Evolutionary conservation across 2,888 invertebrate species (phyloP).

Genomic region (Hydrotaea diabolus): DNA sequence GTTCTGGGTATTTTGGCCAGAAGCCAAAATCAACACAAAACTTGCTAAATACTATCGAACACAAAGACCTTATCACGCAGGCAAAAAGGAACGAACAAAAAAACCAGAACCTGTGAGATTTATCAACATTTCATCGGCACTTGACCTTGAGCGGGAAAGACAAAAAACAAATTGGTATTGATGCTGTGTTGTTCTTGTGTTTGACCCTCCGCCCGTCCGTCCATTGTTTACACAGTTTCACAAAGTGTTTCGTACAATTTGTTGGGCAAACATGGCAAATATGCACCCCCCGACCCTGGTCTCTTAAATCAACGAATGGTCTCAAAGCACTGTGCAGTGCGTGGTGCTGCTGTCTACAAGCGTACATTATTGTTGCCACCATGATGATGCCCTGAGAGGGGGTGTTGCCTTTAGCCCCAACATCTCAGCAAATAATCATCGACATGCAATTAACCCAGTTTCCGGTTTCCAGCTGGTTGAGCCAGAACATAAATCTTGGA

Average conservation of each 20-base stretch:
- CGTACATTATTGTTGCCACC: not conserved
- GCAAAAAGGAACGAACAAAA: not conserved
- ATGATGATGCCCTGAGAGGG: not conserved
- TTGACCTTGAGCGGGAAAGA: conserved; percentile 10
- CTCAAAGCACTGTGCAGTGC: not conserved
- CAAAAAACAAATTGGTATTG: not conserved
- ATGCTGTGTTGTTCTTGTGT: not conserved
- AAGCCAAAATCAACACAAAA: conserved; percentile 35
- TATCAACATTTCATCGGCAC: conserved; percentile 17
- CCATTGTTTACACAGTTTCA: not conserved
- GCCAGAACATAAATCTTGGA: no score
- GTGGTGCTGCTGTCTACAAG: not conserved
- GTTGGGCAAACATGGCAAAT: not conserved
- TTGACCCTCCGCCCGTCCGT: no score
- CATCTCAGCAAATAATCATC: conserved; percentile 1
- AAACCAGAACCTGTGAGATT: not conserved
- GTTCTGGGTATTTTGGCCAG: not conserved
- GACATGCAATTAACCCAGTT: conserved; percentile 14
- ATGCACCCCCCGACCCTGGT: not conserved
- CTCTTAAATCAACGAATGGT: no score
- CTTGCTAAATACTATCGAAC: not conserved
- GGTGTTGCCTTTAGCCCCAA: not conserved
- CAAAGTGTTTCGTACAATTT: not conserved
- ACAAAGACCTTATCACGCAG: not conserved
- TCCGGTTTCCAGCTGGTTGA: not conserved